A percentile compares a stretch with the other conserved stretches of the same genome.
Evolutionary conservation across 2,888 invertebrate species (phyloP).

Genomic region (Zele albiditarsus): DNA sequence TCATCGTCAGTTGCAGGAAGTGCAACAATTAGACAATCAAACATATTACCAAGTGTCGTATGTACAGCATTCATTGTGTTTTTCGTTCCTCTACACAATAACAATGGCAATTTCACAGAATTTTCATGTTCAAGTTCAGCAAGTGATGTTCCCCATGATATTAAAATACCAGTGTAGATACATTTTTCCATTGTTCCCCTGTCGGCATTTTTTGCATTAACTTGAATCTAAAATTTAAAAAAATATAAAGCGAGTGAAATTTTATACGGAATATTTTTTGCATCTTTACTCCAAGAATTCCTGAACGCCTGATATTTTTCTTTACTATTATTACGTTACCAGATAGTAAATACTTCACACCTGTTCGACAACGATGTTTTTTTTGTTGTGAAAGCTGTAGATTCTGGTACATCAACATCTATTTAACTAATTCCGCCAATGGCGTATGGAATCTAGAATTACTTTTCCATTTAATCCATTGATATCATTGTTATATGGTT

Average conservation of each 20-base stretch:
- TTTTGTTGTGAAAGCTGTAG: no score
- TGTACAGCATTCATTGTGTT: constrained; percentile 62
- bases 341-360: no score
- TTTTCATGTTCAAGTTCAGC: constrained; percentile 44
- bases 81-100: constrained; percentile 65
- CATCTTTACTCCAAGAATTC: no score
- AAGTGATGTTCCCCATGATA: constrained; percentile 61
- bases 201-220: constrained; percentile 47
- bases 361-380: no score
- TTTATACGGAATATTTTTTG: no score
- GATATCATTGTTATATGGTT: no score
- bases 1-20: constrained; percentile 61
- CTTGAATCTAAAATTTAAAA: constrained; percentile 52
- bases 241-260: constrained; percentile 2
- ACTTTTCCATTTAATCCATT: no score
- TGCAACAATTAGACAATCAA: constrained; percentile 64
- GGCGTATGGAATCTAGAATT: no score
- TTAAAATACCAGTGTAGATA: constrained; percentile 64
- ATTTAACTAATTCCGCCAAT: no score
- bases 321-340: no score
- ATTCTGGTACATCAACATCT: no score
- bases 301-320: no score
- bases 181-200: constrained; percentile 47
- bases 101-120: constrained; percentile 60
- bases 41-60: constrained; percentile 60